Base-by-base conservation (phyloP, 2,113 vertebrate genomes). In the Tyrannus savana region DNA sequence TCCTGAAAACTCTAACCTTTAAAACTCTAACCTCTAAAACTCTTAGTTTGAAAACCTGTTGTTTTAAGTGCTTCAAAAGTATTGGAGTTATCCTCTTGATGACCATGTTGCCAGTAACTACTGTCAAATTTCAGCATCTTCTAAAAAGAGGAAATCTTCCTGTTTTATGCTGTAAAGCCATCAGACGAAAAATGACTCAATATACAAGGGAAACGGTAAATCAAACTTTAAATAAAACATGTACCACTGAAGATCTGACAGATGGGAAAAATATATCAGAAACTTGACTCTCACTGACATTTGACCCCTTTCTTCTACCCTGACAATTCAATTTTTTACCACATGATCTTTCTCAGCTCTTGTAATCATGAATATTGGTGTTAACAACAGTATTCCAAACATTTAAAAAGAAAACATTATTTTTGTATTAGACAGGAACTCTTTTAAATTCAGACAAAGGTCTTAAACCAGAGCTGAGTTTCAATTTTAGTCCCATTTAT, bases 211-310 rank as follows among this genome's bases (percentile, higher is more conserved):
- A 77, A 90, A 90, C 10, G 23, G 71, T 80, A 83, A 96, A 90
- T 91, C 58, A 80, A 76, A 71, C 10, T 93, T 77, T 67, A 93
- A 82, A 83, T 69, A 94, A 80, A 93, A 59, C n/a, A 62, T 28
- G 21, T 62, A 53, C 55, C 35, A 52, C 67, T 71, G 72, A 90
- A 59, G 11, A 41, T 44, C 30, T 87, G 75, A 55, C 71, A 91
- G 64, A 88, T 59, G 30, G 11, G 31, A 15, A 66, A 96, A 95
- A 93, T 84, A 63, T 60, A 84, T 44, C 42, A 37, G 46, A 79
- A 79, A 3, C 47, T 62, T 85, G 53, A 69, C 68, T 91, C 4
- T 69, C 59, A 71, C 71, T 74, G 71, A 77, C 42, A 67, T 69
- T 93, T 83, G 82, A 59, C 27, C 14, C 14, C 16, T 84, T 82